phyloP scores from a whole-genome alignment of 2,797 vertebrate species.

The Sebastes alutus region DNA sequence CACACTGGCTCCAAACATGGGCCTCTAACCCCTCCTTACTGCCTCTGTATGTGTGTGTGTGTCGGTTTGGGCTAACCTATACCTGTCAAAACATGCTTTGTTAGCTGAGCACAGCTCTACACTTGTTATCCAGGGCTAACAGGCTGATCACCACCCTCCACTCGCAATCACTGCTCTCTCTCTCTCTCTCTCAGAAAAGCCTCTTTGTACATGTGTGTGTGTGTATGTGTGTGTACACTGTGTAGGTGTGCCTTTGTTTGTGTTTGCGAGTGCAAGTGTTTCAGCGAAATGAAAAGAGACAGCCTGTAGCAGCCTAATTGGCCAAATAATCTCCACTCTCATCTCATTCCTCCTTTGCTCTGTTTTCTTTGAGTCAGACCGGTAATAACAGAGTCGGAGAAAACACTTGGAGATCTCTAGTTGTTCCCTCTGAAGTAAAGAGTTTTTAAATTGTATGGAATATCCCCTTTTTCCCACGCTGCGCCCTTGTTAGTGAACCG shows the following conservation, averaged over 20 bases:
- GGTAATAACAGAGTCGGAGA: slow-evolving; percentile 45
- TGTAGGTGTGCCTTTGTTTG: slow-evolving; percentile 37
- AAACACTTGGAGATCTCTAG: slow-evolving; percentile 37
- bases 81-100: slow-evolving; percentile 83
- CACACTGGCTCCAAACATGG: slow-evolving; percentile 78
- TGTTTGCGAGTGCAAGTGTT: slow-evolving; percentile 4
- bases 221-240: slow-evolving; percentile 5
- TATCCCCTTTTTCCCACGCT: slow-evolving; percentile 43
- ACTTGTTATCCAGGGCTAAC: slow-evolving; percentile 71
- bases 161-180: slow-evolving; percentile 55
- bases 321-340: slow-evolving; percentile 42
- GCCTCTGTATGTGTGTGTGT: slow-evolving; percentile 43
- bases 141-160: slow-evolving; percentile 59
- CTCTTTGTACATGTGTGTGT: slow-evolving; percentile 37
- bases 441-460: slow-evolving; percentile 33
- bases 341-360: slow-evolving; percentile 13
- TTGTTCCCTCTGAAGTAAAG: slow-evolving; percentile 50
- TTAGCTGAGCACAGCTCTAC: slow-evolving; percentile 50
- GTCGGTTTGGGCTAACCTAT: slow-evolving; percentile 46
- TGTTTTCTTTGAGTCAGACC: slow-evolving; percentile 42
- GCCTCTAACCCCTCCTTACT: slow-evolving; percentile 69
- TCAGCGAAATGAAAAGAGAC: slow-evolving; percentile 39
- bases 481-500: slow-evolving; percentile 44
- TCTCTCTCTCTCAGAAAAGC: slow-evolving; percentile 41
- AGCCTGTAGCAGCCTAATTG: slow-evolving; percentile 59